These are phyloP conservation scores for Gulo gulo DNA, from an alignment of 2,113 vertebrate genomes.

Conservation along the genomic window DNA sequence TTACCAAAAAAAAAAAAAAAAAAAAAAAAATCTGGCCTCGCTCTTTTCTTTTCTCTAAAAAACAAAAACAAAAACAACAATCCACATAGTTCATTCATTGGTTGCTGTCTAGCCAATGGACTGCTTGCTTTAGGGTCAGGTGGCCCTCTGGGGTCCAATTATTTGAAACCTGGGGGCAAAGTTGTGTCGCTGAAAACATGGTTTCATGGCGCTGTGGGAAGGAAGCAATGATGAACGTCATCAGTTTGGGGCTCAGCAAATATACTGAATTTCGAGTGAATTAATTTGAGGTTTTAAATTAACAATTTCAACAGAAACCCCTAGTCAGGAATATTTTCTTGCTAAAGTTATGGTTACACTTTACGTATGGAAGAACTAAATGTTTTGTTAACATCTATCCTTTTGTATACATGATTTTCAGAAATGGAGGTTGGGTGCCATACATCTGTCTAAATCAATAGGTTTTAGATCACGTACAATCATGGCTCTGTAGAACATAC, in stretches of 20 bases:
- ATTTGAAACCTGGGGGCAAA: background rate
- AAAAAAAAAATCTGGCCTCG: background rate
- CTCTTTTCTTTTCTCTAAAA: background rate
- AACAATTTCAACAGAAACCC: background rate
- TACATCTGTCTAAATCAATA: background rate
- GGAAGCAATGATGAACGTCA: background rate
- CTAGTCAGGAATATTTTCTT: background rate
- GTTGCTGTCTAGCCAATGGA: background rate
- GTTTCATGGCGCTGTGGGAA: background rate
- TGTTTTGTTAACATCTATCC: background rate
- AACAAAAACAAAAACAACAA: background rate
- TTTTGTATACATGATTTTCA: background rate
- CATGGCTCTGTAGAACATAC: background rate
- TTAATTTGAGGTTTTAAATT: background rate
- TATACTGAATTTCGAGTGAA: background rate
- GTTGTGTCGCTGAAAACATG: rapidly evolving
- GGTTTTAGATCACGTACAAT: background rate
- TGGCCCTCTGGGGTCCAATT: background rate
- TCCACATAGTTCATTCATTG: background rate
- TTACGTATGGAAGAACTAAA: background rate
- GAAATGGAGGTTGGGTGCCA: background rate
- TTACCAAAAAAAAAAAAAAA: background rate
- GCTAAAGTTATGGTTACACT: background rate
- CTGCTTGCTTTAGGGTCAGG: background rate
- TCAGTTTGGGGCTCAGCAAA: background rate